Base-by-base conservation (phyloP, 30 jellyfish, hydroid and myxozoan genomes). In the Hydractinia echinata region DNA sequence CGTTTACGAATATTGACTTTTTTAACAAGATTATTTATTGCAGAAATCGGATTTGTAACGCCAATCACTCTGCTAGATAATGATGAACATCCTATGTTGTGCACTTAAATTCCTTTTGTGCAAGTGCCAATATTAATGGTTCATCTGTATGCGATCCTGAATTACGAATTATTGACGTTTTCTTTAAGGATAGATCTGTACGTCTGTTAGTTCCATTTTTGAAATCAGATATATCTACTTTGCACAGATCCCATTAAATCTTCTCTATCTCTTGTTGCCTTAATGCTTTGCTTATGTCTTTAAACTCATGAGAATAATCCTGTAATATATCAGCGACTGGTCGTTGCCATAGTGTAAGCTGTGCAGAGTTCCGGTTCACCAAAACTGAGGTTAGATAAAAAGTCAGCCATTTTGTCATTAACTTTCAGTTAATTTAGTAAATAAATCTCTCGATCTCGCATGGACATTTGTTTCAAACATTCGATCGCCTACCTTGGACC, bases 351-450 rank as follows among this genome's bases (percentile, higher is more conserved):
- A 10, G 99, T 93, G 71, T 93, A 48, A 93, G 67, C 86, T 93
- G 99, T 18, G 99, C 95, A 4, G 96, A 87, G 82, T 90, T 93
- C n/a, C 20, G 99, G 95, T 67, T 93, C 99, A 10, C 96, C 96
- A 81, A 93, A 77, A 55, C 96, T 89, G 73, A 91, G 66, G 60
- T 93, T 87, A 4, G 99, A 80, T 49, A 93, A 77, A 78, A 49
- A 93, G 77, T 85, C 96, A 55, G 89, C 95, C 96, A 93, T 87
- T 58, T 70, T 73, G 66, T 93, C 99, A 51, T 89, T 88, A 8
- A 85, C 82, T 52, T n/a, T 84, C 95, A 48, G 99, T 93, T 0
- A 93, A 83, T 90, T 88, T 88, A 48, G 95, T 79, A 13, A 93
- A 76, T 18, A n/a, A 93, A 88, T 78, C 87, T 84, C 73, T 93